Conservation (phyloP, 2,888 invertebrate genomes). For the Stictocephala bisonia region DNA sequence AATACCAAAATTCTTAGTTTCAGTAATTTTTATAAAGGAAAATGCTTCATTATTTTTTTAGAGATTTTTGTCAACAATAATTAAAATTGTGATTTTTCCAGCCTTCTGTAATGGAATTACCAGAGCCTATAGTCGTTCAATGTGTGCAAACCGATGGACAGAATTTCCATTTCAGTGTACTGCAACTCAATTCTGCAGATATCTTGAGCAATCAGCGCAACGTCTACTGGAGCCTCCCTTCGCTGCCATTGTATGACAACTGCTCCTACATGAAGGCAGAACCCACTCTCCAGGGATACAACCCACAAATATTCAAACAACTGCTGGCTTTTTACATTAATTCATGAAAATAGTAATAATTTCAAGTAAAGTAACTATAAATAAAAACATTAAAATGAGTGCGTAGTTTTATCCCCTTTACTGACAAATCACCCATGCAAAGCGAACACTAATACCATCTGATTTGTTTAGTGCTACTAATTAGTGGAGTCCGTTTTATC, state of each 20-base stretch:
- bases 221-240: slow-evolving; percentile 78
- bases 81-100: slow-evolving; percentile 62
- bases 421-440: too few relatives aligned
- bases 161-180: slow-evolving; percentile 82
- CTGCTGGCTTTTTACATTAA: slow-evolving; percentile 81
- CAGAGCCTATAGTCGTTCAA: slow-evolving; percentile 84
- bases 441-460: too few relatives aligned
- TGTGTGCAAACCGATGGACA: slow-evolving; percentile 84
- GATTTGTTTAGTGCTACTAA: too few relatives aligned
- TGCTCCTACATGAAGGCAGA: slow-evolving; percentile 74
- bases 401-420: too few relatives aligned
- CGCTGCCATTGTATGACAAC: slow-evolving; percentile 73
- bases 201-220: slow-evolving; percentile 75
- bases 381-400: too few relatives aligned
- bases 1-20: not conserved
- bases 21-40: not conserved
- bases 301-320: slow-evolving; percentile 80
- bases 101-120: slow-evolving; percentile 73
- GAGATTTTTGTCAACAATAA: slow-evolving; percentile 48
- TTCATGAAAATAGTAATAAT: too few relatives aligned
- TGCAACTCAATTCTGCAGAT: slow-evolving; percentile 86
- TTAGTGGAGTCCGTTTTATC: too few relatives aligned
- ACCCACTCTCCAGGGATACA: slow-evolving; percentile 79
- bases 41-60: not conserved
- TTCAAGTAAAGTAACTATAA: slow-evolving; percentile 8